A percentile compares a stretch with the other conserved stretches of the same genome.
Conservation (phyloP, 2,797 vertebrate genomes). For the Otolemur crassicaudatus region DNA sequence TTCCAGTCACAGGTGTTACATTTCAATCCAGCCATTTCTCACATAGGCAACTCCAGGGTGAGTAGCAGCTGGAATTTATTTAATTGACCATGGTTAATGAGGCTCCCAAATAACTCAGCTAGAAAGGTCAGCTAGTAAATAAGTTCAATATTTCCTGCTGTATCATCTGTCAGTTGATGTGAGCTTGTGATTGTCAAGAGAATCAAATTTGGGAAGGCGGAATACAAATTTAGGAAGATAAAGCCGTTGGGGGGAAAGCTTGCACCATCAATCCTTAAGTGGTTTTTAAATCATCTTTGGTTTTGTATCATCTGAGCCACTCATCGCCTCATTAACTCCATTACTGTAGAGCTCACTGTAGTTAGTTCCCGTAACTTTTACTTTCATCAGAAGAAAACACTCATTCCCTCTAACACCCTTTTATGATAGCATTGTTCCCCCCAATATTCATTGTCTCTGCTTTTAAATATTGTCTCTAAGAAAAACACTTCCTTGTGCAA, state of each 20-base stretch:
- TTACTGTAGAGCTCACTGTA: conserved; percentile 4
- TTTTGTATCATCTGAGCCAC: conserved; percentile 33
- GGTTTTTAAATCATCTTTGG: conserved; percentile 49
- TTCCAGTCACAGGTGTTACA: conserved; percentile 54
- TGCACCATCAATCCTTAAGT: neutral
- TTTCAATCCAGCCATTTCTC: conserved; percentile 64
- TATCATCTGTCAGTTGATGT: conserved; percentile 58
- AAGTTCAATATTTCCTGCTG: conserved; percentile 71
- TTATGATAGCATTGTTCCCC: neutral
- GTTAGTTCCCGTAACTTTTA: conserved; percentile 8
- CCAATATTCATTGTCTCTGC: neutral
- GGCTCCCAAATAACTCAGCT: conserved; percentile 61
- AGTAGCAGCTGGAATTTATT: conserved; percentile 75
- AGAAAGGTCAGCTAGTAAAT: conserved; percentile 75
- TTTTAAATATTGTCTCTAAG: conserved; percentile 27
- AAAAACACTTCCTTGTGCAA: conserved; percentile 20
- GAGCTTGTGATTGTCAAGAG: conserved; percentile 63
- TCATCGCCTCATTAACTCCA: neutral
- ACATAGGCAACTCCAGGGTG: conserved; percentile 47
- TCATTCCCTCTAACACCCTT: neutral
- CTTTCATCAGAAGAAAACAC: conserved; percentile 14
- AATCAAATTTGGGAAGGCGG: neutral
- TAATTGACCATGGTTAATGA: conserved; percentile 80
- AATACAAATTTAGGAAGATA: conserved; percentile 9
- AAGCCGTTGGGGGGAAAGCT: neutral